Conservation (phyloP, 2,113 vertebrate genomes). For the Dicerorhinus sumatrensis region DNA sequence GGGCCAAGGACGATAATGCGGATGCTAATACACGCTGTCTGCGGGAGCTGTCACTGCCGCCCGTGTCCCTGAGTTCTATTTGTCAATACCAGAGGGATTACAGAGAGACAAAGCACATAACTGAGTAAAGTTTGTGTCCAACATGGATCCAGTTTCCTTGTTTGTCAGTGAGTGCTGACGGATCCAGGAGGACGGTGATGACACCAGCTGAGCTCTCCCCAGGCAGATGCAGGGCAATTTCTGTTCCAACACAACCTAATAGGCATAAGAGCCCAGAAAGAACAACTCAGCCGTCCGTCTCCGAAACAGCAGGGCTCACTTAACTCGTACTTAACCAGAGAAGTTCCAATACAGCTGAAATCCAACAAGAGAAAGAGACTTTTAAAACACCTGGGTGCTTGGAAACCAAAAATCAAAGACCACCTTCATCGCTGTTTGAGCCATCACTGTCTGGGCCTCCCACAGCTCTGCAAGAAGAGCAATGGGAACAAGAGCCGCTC, state of each 20-base stretch:
- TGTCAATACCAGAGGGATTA: conserved; percentile 78
- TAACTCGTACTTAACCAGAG: conserved; percentile 34
- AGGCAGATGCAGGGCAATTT: conserved; percentile 10
- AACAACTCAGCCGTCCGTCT: neutral
- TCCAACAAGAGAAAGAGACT: neutral
- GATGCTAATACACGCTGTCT: conserved; percentile 75
- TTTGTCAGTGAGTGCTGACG: conserved; percentile 65
- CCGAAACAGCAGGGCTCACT: neutral
- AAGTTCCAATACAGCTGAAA: neutral
- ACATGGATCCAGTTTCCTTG: conserved; percentile 53
- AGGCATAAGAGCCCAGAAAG: neutral
- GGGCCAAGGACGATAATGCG: conserved; percentile 74
- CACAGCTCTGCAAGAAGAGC: neutral
- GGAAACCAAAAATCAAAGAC: neutral
- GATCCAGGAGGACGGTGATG: conserved; percentile 19
- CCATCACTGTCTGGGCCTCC: no score
- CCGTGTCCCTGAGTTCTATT: neutral
- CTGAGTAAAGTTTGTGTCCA: conserved; percentile 38
- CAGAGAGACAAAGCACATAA: conserved; percentile 55
- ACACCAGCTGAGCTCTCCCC: neutral
- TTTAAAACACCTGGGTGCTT: neutral
- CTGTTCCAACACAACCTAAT: conserved; percentile 2
- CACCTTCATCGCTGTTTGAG: fast-evolving
- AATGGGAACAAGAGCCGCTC: neutral
- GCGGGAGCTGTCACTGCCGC: conserved; percentile 52